These are phyloP conservation scores for Aphrophora alni DNA, from an alignment of 2,888 invertebrate species.

Conservation along the genomic window DNA sequence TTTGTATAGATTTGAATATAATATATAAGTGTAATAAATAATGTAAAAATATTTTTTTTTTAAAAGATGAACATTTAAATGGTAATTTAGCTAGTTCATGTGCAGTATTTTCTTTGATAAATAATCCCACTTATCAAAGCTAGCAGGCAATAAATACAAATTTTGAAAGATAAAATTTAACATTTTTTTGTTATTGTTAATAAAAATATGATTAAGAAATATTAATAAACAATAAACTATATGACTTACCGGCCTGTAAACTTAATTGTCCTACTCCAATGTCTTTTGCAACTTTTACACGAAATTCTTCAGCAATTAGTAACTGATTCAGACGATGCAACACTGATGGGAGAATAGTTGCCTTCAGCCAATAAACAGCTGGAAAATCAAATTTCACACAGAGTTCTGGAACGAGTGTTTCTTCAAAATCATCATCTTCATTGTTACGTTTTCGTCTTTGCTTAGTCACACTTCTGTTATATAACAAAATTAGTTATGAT, in stretches of 20 bases:
- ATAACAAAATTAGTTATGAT: neutral
- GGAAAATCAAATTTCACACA: constrained; percentile 76
- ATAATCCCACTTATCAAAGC: too few species aligned
- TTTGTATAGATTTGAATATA: too few species aligned
- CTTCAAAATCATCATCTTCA: constrained; percentile 61
- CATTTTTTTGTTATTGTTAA: too few species aligned
- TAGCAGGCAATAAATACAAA: too few species aligned
- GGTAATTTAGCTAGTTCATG: too few species aligned
- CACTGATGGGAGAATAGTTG: constrained; percentile 82
- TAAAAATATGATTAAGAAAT: too few species aligned
- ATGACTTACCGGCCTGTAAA: neutral
- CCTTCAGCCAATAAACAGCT: constrained; percentile 83
- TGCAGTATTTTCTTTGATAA: too few species aligned
- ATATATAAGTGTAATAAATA: too few species aligned
- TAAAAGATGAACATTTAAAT: too few species aligned
- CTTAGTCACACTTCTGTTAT: neutral
- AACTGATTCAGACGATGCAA: constrained; percentile 77
- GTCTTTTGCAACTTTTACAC: constrained; percentile 60
- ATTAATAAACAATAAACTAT: too few species aligned
- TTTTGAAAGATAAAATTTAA: too few species aligned
- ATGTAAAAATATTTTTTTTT: too few species aligned
- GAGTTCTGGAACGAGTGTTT: constrained; percentile 87
- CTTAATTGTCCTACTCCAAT: neutral
- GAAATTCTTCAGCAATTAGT: constrained; percentile 75
- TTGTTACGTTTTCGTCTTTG: constrained; percentile 53